Evolutionary conservation across 1,140 invertebrate species (phyloP), one percentile per base, ranked within the genome.

Genomic region (Orussus abietinus): DNA sequence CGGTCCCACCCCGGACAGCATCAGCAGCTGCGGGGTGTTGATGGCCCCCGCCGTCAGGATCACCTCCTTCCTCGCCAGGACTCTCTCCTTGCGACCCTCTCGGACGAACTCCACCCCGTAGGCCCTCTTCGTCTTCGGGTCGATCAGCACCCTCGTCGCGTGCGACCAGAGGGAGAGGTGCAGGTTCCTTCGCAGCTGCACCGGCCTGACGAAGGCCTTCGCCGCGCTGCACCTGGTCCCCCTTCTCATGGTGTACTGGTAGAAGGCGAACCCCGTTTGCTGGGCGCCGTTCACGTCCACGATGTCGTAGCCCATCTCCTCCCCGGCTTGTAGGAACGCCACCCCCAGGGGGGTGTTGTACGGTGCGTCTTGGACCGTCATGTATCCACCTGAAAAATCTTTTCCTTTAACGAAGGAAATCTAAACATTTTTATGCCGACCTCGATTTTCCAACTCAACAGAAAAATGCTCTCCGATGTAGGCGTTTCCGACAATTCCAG

Each of bases 261-360:
- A 88, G 40, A 88, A 79, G 1, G 82, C 80, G 54, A 87, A 91
- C 4, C 89, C 88, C 0, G 87, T 90, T 60, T 90, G 88, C 49
- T 86, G 77, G 1, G 81, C 79, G 5, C 90, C 82, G 66, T 92
- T 89, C 33, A 89, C 70, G 62, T 86, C 83, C 0, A 82, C 54
- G 5, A 90, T 81, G 30, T 90, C 85, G 67, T 90, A 91, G 26
- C 92, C 92, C 81, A 93, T 89, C 64, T 96, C 89, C 62, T 88
- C 78, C 21, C 87, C 92, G 0, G 92, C 91, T 75, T 95, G 85
- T 1, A 95, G 72, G 59, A 91, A 88, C 0, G 86, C 82, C n/a
- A 80, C 73, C 0, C 86, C 88, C 10, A 91, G 64, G 0, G 88
- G 88, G 0, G 88, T 90, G 42, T 86, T 81, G 72, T 84, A 89